phyloP scores from a whole-genome alignment of 64 coral and sea anemone species.

The Pocillopora damicornis region DNA sequence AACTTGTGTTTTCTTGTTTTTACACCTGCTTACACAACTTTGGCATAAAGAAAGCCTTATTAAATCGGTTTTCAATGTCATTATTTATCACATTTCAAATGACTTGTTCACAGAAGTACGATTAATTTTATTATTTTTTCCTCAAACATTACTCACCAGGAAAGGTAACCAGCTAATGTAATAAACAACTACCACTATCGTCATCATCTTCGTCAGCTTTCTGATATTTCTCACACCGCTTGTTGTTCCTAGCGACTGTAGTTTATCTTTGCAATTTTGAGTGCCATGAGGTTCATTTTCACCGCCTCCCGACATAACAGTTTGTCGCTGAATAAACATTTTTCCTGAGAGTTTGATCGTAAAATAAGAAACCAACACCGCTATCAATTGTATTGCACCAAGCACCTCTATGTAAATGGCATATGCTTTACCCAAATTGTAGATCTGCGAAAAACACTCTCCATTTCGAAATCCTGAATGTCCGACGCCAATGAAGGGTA shows the following conservation, averaged over 20 bases:
- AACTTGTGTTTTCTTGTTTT: too few relatives aligned
- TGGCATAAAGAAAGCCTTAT: neutral
- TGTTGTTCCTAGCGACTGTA: neutral
- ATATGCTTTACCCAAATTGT: conserved; percentile 60
- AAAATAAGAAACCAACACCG: conserved; percentile 72
- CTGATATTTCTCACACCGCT: conserved; percentile 61
- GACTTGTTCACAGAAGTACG: neutral
- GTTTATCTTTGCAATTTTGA: neutral
- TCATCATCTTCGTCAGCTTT: conserved; percentile 67
- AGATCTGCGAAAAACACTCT: conserved; percentile 70
- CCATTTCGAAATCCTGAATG: conserved; percentile 51
- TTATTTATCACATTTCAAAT: neutral
- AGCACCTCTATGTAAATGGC: conserved; percentile 56
- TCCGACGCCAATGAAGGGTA: conserved; percentile 58
- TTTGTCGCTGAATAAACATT: conserved; percentile 79
- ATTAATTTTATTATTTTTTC: neutral
- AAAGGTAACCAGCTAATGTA: conserved; percentile 96
- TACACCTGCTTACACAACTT: too few relatives aligned
- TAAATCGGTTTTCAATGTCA: neutral
- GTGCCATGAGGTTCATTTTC: neutral
- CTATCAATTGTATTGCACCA: conserved; percentile 53
- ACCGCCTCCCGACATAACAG: conserved; percentile 9
- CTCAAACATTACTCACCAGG: conserved; percentile 58
- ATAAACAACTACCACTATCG: conserved; percentile 72
- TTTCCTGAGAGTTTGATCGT: conserved; percentile 62